Percentiles rank a stretch among this genome's conserved stretches.
These are phyloP conservation scores for Physella acuta DNA, from an alignment of 1,140 invertebrate species.

Conservation along the genomic window DNA sequence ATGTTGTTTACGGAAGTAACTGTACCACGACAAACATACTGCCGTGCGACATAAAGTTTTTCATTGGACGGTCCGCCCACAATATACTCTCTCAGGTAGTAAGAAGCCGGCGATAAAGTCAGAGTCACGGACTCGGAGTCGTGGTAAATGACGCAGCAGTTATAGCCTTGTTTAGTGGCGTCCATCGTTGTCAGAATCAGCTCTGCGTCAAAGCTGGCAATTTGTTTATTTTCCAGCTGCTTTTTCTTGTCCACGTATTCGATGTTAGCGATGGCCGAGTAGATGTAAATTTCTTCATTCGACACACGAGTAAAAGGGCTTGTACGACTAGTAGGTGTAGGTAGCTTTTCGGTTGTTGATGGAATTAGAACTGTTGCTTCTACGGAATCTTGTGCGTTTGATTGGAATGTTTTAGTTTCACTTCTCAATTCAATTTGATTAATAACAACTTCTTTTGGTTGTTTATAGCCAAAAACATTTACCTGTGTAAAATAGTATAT, in stretches of 20 bases:
- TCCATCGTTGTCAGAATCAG: not conserved
- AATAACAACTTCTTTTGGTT: no score
- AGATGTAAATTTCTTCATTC: slow-evolving; percentile 14
- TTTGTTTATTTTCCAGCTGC: not conserved
- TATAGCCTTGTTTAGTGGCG: no score
- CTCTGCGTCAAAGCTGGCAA: slow-evolving; percentile 1
- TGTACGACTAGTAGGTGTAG: no score
- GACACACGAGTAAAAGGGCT: not conserved
- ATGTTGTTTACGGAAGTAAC: not conserved
- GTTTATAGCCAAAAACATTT: no score
- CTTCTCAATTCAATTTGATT: no score
- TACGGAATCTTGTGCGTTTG: no score
- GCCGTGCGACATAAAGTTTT: slow-evolving; percentile 14
- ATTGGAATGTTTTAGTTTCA: no score
- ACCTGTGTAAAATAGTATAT: no score
- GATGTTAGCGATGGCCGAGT: slow-evolving; percentile 27
- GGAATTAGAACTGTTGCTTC: no score
- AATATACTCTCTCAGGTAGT: not conserved
- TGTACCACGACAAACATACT: no score
- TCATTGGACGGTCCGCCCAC: slow-evolving; percentile 7
- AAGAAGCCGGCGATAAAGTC: not conserved
- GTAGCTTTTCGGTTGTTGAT: no score
- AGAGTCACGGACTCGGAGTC: not conserved
- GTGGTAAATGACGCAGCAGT: slow-evolving; percentile 5
- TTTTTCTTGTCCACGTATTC: not conserved